Percentiles rank a stretch among this genome's conserved stretches.
These are phyloP conservation scores for Homarus gammarus DNA, from an alignment of 2,888 invertebrate genomes.

Conservation along the genomic window DNA sequence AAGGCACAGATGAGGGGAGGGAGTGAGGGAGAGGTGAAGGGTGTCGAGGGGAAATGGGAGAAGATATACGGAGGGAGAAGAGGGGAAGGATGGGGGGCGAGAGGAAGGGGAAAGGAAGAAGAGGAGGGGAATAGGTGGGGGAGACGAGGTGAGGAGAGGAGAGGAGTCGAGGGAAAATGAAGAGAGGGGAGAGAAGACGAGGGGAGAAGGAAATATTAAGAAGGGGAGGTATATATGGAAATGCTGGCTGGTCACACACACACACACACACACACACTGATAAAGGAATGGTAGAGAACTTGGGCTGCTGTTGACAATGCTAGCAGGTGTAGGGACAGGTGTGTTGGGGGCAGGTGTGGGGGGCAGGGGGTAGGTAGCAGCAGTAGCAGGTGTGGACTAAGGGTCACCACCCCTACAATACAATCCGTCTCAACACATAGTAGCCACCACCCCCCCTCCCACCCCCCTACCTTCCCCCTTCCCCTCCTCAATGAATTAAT, in stretches of 20 bases:
- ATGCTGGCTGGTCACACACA: too few species aligned
- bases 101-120: not conserved
- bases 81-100: slow-evolving; percentile 6
- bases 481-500: not conserved
- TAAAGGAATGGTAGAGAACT: too few species aligned
- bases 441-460: too few species aligned
- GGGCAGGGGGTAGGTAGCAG: too few species aligned
- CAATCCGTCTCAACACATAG: too few species aligned
- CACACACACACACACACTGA: too few species aligned
- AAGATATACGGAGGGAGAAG: not conserved
- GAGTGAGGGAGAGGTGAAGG: not conserved
- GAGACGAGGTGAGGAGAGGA: not conserved
- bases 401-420: not conserved
- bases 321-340: not conserved
- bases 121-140: not conserved
- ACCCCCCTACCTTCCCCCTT: too few species aligned
- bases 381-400: not conserved
- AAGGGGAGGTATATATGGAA: not conserved
- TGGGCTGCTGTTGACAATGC: too few species aligned
- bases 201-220: not conserved
- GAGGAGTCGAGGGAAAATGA: not conserved
- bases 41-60: not conserved
- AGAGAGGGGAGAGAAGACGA: too few species aligned
- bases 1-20: not conserved
- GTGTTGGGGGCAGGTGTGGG: too few species aligned